Evolutionary conservation across 2,113 vertebrate genomes (phyloP), one percentile per base, ranked within the genome.

Genomic region (Pollimyrus isidori): DNA sequence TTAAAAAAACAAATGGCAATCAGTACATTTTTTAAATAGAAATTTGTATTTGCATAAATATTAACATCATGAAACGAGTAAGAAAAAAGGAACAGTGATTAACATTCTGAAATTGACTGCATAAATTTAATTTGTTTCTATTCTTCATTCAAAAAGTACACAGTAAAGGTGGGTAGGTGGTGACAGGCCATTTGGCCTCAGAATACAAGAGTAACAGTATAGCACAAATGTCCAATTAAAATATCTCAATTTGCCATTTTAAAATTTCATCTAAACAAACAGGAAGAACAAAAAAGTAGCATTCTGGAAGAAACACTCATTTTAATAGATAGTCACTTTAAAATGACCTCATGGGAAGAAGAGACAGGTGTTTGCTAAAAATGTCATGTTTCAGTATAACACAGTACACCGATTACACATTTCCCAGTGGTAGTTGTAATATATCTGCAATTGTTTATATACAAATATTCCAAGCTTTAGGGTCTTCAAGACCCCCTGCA

Each of bases 41-140:
- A 99, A 97, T 97, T 96, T 99, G 97, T 98, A 99, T 99, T 99
- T 99, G 98, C 98, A 98, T 95, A 90, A 95, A 97, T 97, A 97
- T 97, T 96, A 96, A 97, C 97, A 97, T 96, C 94, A 93, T 96
- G 95, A 95, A 94, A 95, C 93, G 94, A 95, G 95, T 56, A 89
- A 89, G 52, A 95, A 94, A 94, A 90, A 90, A 94, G 92, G 90
- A 93, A 95, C 94, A 96, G 95, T 92, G 96, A 96, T 96, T 97
- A 96, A 97, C 95, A 97, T 96, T 94, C 92, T 95, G 94, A 93
- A 95, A 95, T 65, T 95, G 93, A 94, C 93, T 94, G 92, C 94
- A 94, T 92, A 93, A 91, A 93, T 91, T 49, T 90, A 39, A 89
- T 58, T 58, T 89, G 73, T 87, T 93, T 88, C 92, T 89, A 90